phyloP scores from a whole-genome alignment of 2,113 vertebrate species.

The Atractosteus spatula region DNA sequence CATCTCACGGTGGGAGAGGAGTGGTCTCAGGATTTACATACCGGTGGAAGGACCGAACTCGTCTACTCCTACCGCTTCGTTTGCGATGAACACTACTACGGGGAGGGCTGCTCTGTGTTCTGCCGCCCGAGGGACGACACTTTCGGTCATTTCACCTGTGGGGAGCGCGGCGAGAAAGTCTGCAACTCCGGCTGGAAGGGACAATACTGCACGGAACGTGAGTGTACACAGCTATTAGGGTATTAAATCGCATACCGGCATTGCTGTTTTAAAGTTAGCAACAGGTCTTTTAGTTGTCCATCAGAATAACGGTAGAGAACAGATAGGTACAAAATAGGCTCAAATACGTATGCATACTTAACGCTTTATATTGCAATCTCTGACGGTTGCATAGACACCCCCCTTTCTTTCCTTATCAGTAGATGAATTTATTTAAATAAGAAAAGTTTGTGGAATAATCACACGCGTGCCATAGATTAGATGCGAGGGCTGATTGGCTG shows the following conservation, averaged over 20 bases:
- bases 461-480: slow-evolving; percentile 95
- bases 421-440: slow-evolving; percentile 69
- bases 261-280: neutral
- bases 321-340: neutral
- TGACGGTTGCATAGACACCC: slow-evolving; percentile 11
- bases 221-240: slow-evolving; percentile 51
- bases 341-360: too few relatives aligned
- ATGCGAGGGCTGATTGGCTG: slow-evolving; percentile 73
- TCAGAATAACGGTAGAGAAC: neutral
- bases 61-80: slow-evolving; percentile 95
- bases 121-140: slow-evolving; percentile 91
- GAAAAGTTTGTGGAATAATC: slow-evolving; percentile 85
- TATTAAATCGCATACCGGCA: neutral
- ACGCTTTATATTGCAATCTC: too few relatives aligned
- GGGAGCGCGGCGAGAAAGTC: slow-evolving; percentile 91
- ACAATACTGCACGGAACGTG: slow-evolving; percentile 93
- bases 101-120: slow-evolving; percentile 95
- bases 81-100: slow-evolving; percentile 94
- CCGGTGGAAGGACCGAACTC: slow-evolving; percentile 80
- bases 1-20: slow-evolving; percentile 92
- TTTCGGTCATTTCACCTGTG: slow-evolving; percentile 95
- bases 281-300: neutral
- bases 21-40: slow-evolving; percentile 94
- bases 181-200: slow-evolving; percentile 97
- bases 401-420: slow-evolving; percentile 29